Evolutionary conservation across 2,888 invertebrate species (phyloP).

Genomic region (Brenthis hecate): DNA sequence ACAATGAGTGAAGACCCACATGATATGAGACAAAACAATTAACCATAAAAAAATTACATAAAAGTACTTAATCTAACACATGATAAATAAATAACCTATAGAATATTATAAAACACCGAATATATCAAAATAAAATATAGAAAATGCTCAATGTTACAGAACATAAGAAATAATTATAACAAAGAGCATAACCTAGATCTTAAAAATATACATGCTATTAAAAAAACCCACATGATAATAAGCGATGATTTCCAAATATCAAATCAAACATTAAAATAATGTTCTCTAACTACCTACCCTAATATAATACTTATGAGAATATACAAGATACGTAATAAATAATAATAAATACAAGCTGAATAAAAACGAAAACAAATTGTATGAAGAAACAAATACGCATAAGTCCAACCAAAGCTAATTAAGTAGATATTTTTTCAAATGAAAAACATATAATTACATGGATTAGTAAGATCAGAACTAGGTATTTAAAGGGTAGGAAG

Average conservation of each 20-base stretch:
- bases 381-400: neutral
- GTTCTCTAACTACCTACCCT: neutral
- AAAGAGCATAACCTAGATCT: slow-evolving; percentile 57
- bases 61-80: slow-evolving; percentile 43
- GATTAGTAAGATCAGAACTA: slow-evolving; percentile 22
- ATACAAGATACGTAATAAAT: slow-evolving; percentile 5
- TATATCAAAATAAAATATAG: slow-evolving; percentile 25
- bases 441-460: slow-evolving; percentile 7
- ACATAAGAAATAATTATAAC: slow-evolving; percentile 40
- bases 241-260: slow-evolving; percentile 60
- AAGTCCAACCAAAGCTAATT: slow-evolving; percentile 17
- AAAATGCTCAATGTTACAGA: slow-evolving; percentile 40
- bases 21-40: slow-evolving; percentile 45
- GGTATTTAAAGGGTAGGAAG: slow-evolving; percentile 4
- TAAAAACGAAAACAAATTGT: slow-evolving; percentile 7
- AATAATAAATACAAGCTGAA: neutral
- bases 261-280: slow-evolving; percentile 45
- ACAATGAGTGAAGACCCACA: slow-evolving; percentile 78
- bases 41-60: slow-evolving; percentile 51
- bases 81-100: slow-evolving; percentile 31
- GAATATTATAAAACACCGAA: slow-evolving; percentile 15
- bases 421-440: slow-evolving; percentile 9
- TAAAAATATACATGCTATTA: slow-evolving; percentile 67
- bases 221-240: slow-evolving; percentile 81
- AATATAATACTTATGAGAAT: slow-evolving; percentile 1